phyloP scores from a whole-genome alignment of 2,888 invertebrate species.

The Globia sparganii region DNA sequence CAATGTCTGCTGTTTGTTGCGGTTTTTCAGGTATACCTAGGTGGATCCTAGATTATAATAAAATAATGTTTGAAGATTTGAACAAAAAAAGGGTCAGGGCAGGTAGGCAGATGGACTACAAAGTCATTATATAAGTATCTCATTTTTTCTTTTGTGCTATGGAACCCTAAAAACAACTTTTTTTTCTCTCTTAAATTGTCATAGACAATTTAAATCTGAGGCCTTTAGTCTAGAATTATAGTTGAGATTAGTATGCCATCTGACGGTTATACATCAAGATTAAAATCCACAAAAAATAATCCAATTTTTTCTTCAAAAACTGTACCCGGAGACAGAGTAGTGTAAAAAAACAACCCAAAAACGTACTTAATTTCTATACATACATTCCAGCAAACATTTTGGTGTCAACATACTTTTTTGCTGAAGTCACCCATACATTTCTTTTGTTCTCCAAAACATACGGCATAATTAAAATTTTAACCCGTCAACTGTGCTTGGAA shows the following conservation, averaged over 20 bases:
- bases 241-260: background rate
- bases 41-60: background rate
- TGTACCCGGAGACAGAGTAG: background rate
- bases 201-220: background rate
- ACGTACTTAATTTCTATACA: constrained; percentile 35
- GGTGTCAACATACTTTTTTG: constrained; percentile 62
- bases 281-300: background rate
- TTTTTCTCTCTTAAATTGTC: background rate
- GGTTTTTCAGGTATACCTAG: background rate
- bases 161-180: background rate
- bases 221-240: background rate
- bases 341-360: constrained; percentile 12
- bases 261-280: background rate
- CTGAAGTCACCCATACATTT: constrained; percentile 70
- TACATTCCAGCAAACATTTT: constrained; percentile 47
- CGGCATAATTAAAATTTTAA: constrained; percentile 79
- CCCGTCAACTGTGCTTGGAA: constrained; percentile 64
- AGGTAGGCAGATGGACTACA: no score
- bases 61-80: background rate
- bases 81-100: background rate
- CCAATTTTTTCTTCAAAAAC: background rate
- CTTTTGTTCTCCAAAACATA: constrained; percentile 72
- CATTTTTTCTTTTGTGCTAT: background rate
- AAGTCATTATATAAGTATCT: background rate
- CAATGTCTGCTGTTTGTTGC: background rate